These are phyloP conservation scores for Emydura subglobosa DNA, from an alignment of 2,113 vertebrate genomes.

Conservation along the genomic window DNA sequence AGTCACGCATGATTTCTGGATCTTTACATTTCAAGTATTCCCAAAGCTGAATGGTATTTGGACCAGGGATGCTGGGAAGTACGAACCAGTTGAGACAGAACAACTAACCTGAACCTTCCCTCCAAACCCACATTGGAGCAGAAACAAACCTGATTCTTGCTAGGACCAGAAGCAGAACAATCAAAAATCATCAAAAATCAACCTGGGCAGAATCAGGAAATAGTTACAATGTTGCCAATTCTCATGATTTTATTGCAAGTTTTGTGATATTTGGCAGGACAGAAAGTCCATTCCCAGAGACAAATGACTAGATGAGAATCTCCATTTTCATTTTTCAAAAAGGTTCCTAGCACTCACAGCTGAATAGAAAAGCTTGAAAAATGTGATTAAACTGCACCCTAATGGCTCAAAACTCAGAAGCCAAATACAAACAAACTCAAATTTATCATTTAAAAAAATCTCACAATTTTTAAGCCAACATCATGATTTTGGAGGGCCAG, in stretches of 20 bases:
- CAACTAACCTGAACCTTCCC: conserved; percentile 27
- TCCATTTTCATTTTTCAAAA: conserved; percentile 46
- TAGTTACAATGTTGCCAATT: conserved; percentile 36
- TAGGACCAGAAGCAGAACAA: conserved; percentile 17
- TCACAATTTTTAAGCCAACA: conserved; percentile 22
- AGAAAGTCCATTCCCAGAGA: conserved; percentile 39
- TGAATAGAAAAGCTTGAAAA: neutral
- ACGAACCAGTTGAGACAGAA: conserved; percentile 27
- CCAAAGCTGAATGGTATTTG: conserved; percentile 53
- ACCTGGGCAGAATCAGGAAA: conserved; percentile 48
- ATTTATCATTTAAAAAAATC: conserved; percentile 6
- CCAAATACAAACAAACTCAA: neutral
- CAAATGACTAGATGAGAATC: neutral
- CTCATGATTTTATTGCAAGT: conserved; percentile 34
- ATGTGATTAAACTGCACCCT: neutral
- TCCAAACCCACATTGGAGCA: conserved; percentile 29
- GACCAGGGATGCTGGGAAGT: neutral
- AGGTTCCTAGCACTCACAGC: conserved; percentile 23
- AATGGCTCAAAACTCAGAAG: neutral
- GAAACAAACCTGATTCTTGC: neutral
- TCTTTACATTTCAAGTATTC: conserved; percentile 20
- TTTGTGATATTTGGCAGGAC: conserved; percentile 50
- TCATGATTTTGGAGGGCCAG: too few species aligned
- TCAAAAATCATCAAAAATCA: conserved; percentile 50
- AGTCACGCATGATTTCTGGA: too few species aligned